A percentile compares a stretch with the other conserved stretches of the same genome.
Evolutionary conservation across 2,797 vertebrate genomes (phyloP).

Genomic region (Emydoidea blandingii): DNA sequence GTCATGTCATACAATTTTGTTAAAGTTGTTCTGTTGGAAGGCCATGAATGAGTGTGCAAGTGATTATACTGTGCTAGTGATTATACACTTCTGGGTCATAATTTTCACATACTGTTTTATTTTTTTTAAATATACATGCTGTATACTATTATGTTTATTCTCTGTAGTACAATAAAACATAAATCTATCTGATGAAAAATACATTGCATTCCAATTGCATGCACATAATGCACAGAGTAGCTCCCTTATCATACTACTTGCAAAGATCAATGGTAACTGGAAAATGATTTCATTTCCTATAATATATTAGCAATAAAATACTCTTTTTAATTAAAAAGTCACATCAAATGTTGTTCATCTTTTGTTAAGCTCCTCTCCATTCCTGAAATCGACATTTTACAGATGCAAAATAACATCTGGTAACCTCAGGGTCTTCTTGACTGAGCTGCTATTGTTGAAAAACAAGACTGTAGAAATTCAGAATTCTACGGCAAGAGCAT

Average conservation of each 20-base stretch:
- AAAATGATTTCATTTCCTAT: constrained; percentile 75
- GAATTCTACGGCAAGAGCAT: constrained; percentile 2
- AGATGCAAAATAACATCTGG: constrained; percentile 56
- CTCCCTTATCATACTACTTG: constrained; percentile 74
- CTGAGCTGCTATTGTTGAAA: background rate
- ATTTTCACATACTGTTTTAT: constrained; percentile 81
- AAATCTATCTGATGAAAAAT: constrained; percentile 81
- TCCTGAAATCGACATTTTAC: constrained; percentile 70
- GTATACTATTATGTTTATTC: constrained; percentile 80
- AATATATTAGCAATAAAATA: constrained; percentile 78
- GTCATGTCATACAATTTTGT: constrained; percentile 76
- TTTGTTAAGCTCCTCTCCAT: constrained; percentile 68
- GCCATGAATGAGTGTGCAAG: constrained; percentile 78
- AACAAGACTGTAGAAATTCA: constrained; percentile 23
- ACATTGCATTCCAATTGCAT: constrained; percentile 76
- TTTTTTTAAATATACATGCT: constrained; percentile 78
- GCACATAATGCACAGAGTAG: constrained; percentile 39
- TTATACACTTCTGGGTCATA: constrained; percentile 75
- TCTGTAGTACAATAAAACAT: constrained; percentile 79
- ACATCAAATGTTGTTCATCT: constrained; percentile 67
- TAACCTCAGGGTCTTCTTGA: constrained; percentile 58
- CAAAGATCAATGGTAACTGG: constrained; percentile 81
- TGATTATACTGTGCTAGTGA: constrained; percentile 80
- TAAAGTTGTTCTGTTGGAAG: constrained; percentile 78
- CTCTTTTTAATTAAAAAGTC: constrained; percentile 79